phyloP scores from a whole-genome alignment of 2,113 vertebrate genomes.

The Hemiprocne comata region DNA sequence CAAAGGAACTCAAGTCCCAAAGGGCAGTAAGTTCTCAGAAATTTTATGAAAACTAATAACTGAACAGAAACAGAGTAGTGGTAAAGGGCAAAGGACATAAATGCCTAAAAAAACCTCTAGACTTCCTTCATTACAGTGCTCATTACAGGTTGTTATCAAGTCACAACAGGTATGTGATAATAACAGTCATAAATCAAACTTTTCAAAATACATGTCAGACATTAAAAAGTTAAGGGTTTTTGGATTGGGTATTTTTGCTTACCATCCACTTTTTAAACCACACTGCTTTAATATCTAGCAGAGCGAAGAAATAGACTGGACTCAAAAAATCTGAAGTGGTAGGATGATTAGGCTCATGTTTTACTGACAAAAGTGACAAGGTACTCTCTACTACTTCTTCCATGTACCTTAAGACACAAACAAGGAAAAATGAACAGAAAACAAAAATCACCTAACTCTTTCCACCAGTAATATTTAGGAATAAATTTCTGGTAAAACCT shows the following conservation, averaged over 20 bases:
- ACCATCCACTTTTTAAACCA: conserved; percentile 99
- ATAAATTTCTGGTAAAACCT: background rate
- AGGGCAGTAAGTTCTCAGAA: background rate
- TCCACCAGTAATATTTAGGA: background rate
- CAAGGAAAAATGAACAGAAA: background rate
- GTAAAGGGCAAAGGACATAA: background rate
- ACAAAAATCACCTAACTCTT: background rate
- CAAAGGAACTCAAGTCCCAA: background rate
- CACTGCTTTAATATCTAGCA: conserved; percentile 89
- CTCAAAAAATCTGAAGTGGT: conserved; percentile 78
- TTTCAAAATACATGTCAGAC: background rate
- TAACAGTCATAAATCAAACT: background rate
- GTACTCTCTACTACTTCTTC: conserved; percentile 96
- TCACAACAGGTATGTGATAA: background rate
- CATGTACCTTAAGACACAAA: conserved; percentile 85
- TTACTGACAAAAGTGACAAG: conserved; percentile 85
- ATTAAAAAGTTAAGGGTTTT: fast-evolving
- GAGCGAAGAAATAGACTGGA: conserved; percentile 86
- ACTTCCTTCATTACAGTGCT: background rate
- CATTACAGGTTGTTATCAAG: background rate
- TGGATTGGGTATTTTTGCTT: background rate
- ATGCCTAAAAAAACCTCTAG: background rate
- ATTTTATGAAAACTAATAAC: background rate
- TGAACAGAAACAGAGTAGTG: background rate
- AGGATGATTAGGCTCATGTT: conserved; percentile 65